phyloP scores from a whole-genome alignment of 2,888 invertebrate genomes.

The Dromius quadrimaculatus region DNA sequence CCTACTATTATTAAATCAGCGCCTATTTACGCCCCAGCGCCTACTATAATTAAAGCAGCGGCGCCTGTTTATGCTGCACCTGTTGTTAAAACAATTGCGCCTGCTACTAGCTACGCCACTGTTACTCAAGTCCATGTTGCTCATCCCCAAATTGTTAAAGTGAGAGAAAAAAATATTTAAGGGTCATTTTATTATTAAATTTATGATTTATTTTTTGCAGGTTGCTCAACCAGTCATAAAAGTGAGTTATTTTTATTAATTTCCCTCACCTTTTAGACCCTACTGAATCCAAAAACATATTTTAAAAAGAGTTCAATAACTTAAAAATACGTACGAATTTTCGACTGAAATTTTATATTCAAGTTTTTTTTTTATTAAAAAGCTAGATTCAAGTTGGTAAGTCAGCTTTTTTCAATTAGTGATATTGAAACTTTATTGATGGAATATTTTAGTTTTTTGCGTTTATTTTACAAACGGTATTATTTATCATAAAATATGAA shows the following conservation, averaged over 20 bases:
- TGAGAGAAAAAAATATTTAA: slow-evolving; percentile 50
- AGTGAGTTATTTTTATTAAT: slow-evolving; percentile 9
- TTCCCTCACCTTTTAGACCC: too few species aligned
- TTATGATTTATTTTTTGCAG: slow-evolving; percentile 22
- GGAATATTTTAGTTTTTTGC: too few species aligned
- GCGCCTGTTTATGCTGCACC: slow-evolving; percentile 56
- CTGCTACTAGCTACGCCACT: slow-evolving; percentile 73
- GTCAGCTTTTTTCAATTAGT: too few species aligned
- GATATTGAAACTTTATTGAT: too few species aligned
- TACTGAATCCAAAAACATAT: too few species aligned
- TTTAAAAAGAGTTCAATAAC: too few species aligned
- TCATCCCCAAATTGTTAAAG: slow-evolving; percentile 64
- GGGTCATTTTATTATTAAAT: not conserved
- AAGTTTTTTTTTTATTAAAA: too few species aligned
- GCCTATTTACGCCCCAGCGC: slow-evolving; percentile 51
- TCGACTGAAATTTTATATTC: too few species aligned
- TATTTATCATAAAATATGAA: too few species aligned
- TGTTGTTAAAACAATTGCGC: slow-evolving; percentile 59
- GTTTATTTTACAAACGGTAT: too few species aligned
- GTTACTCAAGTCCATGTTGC: slow-evolving; percentile 66
- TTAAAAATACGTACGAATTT: too few species aligned
- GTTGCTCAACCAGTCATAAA: slow-evolving; percentile 41
- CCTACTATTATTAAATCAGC: slow-evolving; percentile 53
- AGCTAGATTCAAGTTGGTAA: too few species aligned
- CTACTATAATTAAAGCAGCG: slow-evolving; percentile 54